These are phyloP conservation scores for Meganola albula DNA, from an alignment of 2,888 invertebrate genomes.

Conservation along the genomic window DNA sequence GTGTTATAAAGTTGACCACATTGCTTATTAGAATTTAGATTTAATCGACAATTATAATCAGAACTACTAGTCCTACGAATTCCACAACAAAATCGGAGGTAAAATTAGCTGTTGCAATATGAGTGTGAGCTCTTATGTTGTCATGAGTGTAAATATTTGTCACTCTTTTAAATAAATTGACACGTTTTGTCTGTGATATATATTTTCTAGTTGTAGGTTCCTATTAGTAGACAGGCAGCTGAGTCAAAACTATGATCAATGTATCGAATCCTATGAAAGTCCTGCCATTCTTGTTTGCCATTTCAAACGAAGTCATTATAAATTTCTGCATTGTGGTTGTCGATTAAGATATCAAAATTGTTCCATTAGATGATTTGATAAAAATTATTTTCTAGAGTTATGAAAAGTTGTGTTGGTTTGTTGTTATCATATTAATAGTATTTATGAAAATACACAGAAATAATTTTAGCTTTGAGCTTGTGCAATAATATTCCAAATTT, in stretches of 20 bases:
- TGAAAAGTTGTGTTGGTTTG: constrained; percentile 67
- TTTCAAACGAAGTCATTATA: constrained; percentile 1
- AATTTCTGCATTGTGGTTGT: constrained; percentile 26
- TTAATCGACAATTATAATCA: constrained; percentile 39
- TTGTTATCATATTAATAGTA: constrained; percentile 68
- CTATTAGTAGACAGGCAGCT: constrained; percentile 18
- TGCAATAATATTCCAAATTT: constrained; percentile 77
- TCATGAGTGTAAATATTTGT: constrained; percentile 21
- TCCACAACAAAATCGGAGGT: constrained; percentile 10
- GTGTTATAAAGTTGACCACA: constrained; percentile 29
- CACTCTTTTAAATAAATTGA: constrained; percentile 30
- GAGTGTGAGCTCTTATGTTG: constrained; percentile 12
- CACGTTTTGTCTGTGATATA: constrained; percentile 32
- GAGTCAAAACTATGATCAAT: constrained; percentile 17
- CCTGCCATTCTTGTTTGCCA: neutral
- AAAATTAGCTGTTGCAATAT: constrained; percentile 13
- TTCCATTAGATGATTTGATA: constrained; percentile 53
- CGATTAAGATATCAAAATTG: constrained; percentile 32
- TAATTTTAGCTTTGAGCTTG: constrained; percentile 69
- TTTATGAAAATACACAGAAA: constrained; percentile 62
- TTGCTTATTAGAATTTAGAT: constrained; percentile 25
- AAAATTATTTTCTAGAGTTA: constrained; percentile 44
- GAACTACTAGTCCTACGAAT: constrained; percentile 20
- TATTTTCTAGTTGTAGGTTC: constrained; percentile 31
- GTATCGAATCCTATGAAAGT: constrained; percentile 9